These are phyloP conservation scores for Anoplophora glabripennis DNA, from an alignment of 1,140 invertebrate genomes.

Conservation along the genomic window DNA sequence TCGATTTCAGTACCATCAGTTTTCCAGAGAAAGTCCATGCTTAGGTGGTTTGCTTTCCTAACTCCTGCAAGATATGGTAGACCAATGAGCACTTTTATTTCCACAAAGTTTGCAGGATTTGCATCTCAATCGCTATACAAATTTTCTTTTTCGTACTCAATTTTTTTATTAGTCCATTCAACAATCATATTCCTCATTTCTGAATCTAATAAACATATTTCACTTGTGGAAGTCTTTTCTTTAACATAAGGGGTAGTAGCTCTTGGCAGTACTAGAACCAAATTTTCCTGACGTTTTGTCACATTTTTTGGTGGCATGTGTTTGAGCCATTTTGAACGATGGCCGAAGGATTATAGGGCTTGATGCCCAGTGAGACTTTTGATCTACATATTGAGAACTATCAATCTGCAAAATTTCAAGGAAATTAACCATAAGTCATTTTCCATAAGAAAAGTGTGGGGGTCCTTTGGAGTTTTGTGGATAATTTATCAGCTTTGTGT, in stretches of 20 bases:
- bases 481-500: too few relatives aligned
- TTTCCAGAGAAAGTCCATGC: conserved; percentile 23
- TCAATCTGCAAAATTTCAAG: too few relatives aligned
- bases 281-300: not conserved
- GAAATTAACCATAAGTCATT: too few relatives aligned
- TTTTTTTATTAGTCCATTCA: conserved; percentile 16
- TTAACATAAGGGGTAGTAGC: not conserved
- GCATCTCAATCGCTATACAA: conserved; percentile 19
- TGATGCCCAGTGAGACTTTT: too few relatives aligned
- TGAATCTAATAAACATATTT: conserved; percentile 4
- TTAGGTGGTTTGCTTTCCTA: not conserved
- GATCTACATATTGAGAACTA: too few relatives aligned
- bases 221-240: not conserved
- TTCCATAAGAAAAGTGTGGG: too few relatives aligned
- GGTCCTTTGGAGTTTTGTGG: too few relatives aligned
- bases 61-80: not conserved
- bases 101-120: not conserved
- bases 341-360: too few relatives aligned
- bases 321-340: too few relatives aligned
- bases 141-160: not conserved
- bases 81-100: not conserved
- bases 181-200: not conserved
- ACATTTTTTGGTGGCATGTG: too few relatives aligned
- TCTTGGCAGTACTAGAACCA: not conserved
- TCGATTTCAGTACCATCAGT: conserved; percentile 40